Base-by-base conservation (phyloP, 1,140 invertebrate species). In the Diorhabda carinulata region DNA sequence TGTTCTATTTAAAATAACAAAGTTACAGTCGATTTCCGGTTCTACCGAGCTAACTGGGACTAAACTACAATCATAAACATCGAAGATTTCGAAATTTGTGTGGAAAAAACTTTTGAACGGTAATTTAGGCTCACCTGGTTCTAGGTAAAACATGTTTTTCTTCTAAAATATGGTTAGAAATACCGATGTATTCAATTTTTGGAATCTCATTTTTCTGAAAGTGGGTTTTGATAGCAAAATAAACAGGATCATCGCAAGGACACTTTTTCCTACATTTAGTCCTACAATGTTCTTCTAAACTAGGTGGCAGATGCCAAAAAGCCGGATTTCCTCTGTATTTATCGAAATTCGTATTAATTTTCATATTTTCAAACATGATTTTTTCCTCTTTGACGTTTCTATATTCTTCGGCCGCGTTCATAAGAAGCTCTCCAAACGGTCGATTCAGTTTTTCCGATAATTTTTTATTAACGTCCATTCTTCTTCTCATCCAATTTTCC, bases 311-410 rank as follows among this genome's bases (percentile, higher is more conserved):
- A 57, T 66, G 70, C 74, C 76, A 79, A 56, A 77, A 78, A 3
- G 64, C 67, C 4, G 77, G 77, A 63, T 77, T 75, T 44, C 77
- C 77, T 47, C 77, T 64, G 8, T 73, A 73, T 62, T 72, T 73
- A 70, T 79, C 77, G 47, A 74, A 73, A 52, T 72, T 5, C 0
- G 65, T 70, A 4, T 62, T 57, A 40, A 76, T 78, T 60, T 72
- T 72, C 4, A 67, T 70, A 52, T 73, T 69, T 3, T 68, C 64
- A 43, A 75, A 57, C 2, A 70, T 3, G 45, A 61, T n/a, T 59
- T 75, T 73, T 47, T 76, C 72, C 52, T 76, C 73, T n/a, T 61
- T 66, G 7, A 76, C 63, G 6, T 63, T 41, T 43, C 68, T 63
- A 10, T 64, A 67, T 63, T 72, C 71, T 47, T 76, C 75, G 25